phyloP scores from a whole-genome alignment of 2,113 vertebrate genomes.

The Ictalurus furcatus region DNA sequence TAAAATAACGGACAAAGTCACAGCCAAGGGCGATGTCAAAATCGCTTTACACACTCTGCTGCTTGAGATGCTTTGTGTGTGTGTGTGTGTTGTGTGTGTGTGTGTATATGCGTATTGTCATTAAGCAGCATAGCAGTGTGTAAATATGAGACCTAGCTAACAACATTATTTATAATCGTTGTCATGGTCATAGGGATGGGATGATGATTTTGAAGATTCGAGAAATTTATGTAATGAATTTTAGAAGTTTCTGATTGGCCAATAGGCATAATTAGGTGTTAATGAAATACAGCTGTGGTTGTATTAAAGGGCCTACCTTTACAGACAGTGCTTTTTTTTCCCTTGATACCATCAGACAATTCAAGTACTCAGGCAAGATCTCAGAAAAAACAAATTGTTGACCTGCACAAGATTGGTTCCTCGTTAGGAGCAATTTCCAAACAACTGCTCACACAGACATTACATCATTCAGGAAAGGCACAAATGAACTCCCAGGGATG shows the following conservation, averaged over 20 bases:
- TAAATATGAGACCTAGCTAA: not conserved
- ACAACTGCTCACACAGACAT: not conserved
- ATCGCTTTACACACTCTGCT: conserved; percentile 18
- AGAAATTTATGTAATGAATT: not conserved
- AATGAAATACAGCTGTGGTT: too few species aligned
- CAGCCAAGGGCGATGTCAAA: conserved; percentile 39
- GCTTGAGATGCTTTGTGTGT: conserved; percentile 13
- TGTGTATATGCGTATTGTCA: not conserved
- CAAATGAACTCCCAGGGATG: too few species aligned
- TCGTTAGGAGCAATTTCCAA: not conserved
- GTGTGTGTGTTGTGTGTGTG: not conserved
- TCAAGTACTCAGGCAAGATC: not conserved
- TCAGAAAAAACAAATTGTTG: not conserved
- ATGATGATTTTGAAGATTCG: not conserved
- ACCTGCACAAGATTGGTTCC: not conserved
- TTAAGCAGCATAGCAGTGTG: not conserved
- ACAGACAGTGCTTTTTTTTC: too few species aligned
- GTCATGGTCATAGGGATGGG: not conserved
- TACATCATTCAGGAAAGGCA: too few species aligned
- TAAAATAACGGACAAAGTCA: conserved; percentile 40
- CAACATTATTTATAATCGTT: not conserved
- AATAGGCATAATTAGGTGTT: too few species aligned
- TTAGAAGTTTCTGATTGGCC: not conserved
- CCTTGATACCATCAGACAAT: too few species aligned
- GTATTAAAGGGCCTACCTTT: too few species aligned